Conservation (phyloP, 2,888 invertebrate species). For the Pycnomerus fuliginosus region DNA sequence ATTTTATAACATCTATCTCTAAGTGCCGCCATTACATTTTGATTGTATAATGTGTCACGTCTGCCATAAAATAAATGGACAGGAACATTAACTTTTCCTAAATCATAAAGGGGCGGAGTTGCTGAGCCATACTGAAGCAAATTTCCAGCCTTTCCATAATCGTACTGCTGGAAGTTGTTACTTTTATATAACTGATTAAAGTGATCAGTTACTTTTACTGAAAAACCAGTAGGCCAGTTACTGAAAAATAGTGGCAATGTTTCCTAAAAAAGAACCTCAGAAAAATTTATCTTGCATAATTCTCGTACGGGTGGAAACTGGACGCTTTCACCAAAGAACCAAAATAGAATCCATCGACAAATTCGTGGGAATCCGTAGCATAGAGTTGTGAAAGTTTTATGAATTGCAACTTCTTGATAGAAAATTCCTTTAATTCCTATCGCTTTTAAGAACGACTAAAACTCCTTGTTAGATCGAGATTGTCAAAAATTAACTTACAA, state of each 20-base stretch:
- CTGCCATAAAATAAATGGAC: background rate
- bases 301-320: background rate
- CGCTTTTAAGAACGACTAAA: background rate
- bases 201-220: background rate
- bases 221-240: background rate
- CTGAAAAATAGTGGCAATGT: background rate
- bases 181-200: slow-evolving; percentile 1
- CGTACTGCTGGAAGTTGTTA: background rate
- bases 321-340: background rate
- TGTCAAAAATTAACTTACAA: too few relatives aligned
- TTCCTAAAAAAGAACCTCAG: background rate
- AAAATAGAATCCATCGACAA: background rate
- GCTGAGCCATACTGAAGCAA: background rate
- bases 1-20: background rate
- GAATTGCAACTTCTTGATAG: background rate
- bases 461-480: background rate
- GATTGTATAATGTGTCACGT: background rate
- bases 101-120: slow-evolving; percentile 1
- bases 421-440: background rate
- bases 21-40: background rate
- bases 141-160: background rate
- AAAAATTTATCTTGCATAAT: background rate
- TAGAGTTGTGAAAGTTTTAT: background rate
- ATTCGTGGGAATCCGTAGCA: background rate
- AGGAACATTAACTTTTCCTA: background rate